Percentiles rank a stretch among this genome's conserved stretches.
phyloP scores from a whole-genome alignment of 1,140 invertebrate genomes.

The Neotoxoptera formosana region DNA sequence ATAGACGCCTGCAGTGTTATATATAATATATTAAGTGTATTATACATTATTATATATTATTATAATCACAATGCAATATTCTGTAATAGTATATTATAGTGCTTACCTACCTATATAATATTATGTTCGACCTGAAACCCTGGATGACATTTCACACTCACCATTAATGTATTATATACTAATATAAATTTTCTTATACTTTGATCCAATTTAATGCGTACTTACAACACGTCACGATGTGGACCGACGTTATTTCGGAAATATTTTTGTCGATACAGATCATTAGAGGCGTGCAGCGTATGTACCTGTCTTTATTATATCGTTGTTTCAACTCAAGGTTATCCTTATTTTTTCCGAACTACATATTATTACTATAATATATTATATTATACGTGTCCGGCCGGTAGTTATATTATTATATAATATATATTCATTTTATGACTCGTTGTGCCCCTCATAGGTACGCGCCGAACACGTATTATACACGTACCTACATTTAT shows the following conservation, averaged over 20 bases:
- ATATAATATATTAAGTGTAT: neutral
- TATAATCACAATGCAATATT: slow-evolving; percentile 5
- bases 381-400: neutral
- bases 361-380: neutral
- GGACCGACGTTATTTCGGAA: neutral
- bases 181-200: neutral
- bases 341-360: neutral
- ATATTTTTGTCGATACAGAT: neutral
- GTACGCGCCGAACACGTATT: no score
- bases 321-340: slow-evolving; percentile 2
- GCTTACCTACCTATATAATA: no score
- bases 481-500: neutral
- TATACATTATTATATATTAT: neutral
- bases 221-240: neutral
- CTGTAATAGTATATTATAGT: neutral
- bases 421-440: slow-evolving; percentile 4
- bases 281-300: neutral
- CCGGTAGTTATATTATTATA: neutral
- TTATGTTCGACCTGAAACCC: neutral
- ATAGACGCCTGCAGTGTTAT: slow-evolving; percentile 6
- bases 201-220: neutral
- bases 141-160: neutral
- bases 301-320: neutral
- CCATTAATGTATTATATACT: neutral
- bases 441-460: neutral